Evolutionary conservation across 2,888 invertebrate genomes (phyloP), one percentile per base, ranked within the genome.

Genomic region (Hesperia comma): DNA sequence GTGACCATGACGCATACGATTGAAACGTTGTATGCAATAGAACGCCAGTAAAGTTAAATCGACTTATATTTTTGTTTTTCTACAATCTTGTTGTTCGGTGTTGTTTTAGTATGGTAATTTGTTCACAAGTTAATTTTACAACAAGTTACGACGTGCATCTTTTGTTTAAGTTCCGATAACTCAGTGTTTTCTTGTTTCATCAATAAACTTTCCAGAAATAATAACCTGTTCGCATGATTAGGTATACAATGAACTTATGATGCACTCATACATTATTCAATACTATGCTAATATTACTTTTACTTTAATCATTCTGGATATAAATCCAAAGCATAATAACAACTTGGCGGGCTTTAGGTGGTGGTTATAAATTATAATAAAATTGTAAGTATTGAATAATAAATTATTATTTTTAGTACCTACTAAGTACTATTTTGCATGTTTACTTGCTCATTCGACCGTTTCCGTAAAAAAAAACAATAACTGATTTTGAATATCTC

Each of bases 1-100:
- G 90, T 90, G 90, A 90, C 88, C 89, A 83, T 90, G 88, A 89
- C 88, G 86, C 76, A 83, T 85, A 81, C 85, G 75, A 84, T 69
- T 88, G 88, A 81, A 84, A 83, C 69, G 80, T 70, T 67, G 77
- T 77, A 86, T 85, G 81, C 74, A 68, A 68, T 61, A 78, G 14
- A 7, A 49, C 46, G 33, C 49, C 37, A 66, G 61, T 61, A 51
- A 40, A 46, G 46, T 51, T 21, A 51, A 51, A 51, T 51, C 21
- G 21, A 51, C 26, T 51, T 51, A 51, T 26, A 51, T 51, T 51
- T 26, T 51, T 51, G 51, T 51, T 26, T 51, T 51, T 3, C 12
- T 26, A 51, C 51, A 51, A 51, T 51, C 21, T 51, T 51, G 51
- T 26, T 51, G 5, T 51, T 21, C 21, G 49, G 1, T 51, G 51